Evolutionary conservation across 2,113 vertebrate genomes (phyloP).

Genomic region (Rattus rattus): DNA sequence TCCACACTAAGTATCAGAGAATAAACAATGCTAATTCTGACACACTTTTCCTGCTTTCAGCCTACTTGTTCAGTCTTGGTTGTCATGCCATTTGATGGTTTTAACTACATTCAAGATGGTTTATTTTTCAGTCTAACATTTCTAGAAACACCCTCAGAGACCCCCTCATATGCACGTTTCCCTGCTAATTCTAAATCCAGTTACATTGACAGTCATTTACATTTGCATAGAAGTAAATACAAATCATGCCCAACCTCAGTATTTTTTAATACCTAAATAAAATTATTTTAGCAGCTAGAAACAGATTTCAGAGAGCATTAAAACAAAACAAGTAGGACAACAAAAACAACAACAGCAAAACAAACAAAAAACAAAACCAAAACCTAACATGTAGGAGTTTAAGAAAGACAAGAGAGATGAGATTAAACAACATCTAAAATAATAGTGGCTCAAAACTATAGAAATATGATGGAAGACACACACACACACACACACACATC

Average conservation of each 20-base stretch:
- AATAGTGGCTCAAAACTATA: neutral
- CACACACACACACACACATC: too few species aligned
- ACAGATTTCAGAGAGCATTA: neutral
- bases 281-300: neutral
- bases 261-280: neutral
- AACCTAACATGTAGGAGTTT: too few species aligned
- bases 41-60: neutral
- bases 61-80: neutral
- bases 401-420: neutral
- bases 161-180: neutral
- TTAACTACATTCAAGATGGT: too few species aligned
- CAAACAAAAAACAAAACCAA: too few species aligned
- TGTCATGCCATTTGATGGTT: neutral
- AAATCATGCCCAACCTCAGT: neutral
- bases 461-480: too few species aligned
- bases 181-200: neutral
- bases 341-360: neutral
- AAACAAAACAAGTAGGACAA: neutral
- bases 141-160: neutral
- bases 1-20: neutral
- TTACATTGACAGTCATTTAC: neutral
- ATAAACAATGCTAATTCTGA: neutral
- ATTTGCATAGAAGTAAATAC: neutral
- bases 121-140: neutral
- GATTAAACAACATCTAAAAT: neutral